Evolutionary conservation across 2,888 invertebrate genomes (phyloP), one percentile per base, ranked within the genome.

Genomic region (Oligia strigilis): DNA sequence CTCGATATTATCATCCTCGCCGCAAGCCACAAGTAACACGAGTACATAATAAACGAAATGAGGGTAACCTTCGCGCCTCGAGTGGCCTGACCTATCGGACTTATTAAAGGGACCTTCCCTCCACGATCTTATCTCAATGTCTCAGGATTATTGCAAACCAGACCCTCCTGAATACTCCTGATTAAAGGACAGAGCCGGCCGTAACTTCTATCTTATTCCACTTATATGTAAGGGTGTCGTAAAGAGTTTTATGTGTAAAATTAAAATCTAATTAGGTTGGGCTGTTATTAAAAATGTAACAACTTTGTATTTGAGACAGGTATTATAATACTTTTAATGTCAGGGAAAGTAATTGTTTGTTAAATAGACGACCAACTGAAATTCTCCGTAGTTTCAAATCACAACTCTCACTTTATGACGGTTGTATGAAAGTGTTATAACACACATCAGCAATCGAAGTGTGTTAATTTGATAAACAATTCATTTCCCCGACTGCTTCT

Each of bases 51-150:
- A 87, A 86, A 89, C 77, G 87, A 83, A 89, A 88, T 82, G 84
- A 87, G 85, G 84, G 82, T 88, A 84, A 87, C 90, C 90, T 90
- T 89, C 89, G 82, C 89, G 89, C 88, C 88, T 88, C 86, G 82
- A 85, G 84, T 83, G 84, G 78, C 67, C 82, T 87, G 89, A 88
- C 90, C 92, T 91, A 92, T 92, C 92, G 88, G 89, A 90, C 90
- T 92, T 92, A 92, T 93, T 93, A 92, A 90, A 92, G 91, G 89
- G 86, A 84, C 89, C 84, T 80, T 84, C 80, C 80, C 87, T 78
- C 69, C 87, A 77, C 89, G 90, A 90, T 92, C 91, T 89, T 90
- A 92, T 90, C 88, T 87, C 77, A 76, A 58, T 73, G 70, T 87
- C 89, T 90, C 83, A 89, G 87, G 89, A 88, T 92, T 92, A 91